Base-by-base conservation (phyloP, 2,113 vertebrate genomes). In the Nannospalax galili region DNA sequence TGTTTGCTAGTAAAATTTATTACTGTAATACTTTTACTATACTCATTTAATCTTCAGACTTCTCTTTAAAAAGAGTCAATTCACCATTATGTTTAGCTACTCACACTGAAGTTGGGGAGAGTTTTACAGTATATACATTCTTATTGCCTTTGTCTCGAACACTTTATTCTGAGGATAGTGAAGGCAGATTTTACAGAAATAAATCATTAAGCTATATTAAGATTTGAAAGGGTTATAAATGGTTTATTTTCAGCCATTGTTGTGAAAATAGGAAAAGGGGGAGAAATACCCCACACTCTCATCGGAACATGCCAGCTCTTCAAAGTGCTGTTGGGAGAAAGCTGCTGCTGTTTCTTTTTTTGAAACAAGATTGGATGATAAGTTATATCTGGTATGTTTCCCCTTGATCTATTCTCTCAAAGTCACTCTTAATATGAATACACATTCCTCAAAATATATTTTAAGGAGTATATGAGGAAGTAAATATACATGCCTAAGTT, bases 1-100 rank as follows among this genome's bases (percentile, higher is more conserved):
- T 97, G 97, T 96, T 97, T 98, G 97, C 95, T 96, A 96, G 96
- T 97, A 97, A 97, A 97, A 97, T 96, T 97, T 96, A 97, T 96
- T 95, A 95, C 97, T 15, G 2, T 95, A 97, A 97, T 96, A 93
- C 93, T 96, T 96, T 96, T 97, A 96, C 93, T 88, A 96, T 93
- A 97, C 86, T 95, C 94, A 52, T 95, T 96, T 96, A 92, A 96
- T 95, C 92, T 84, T 96, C 69, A 96, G 86, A 93, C 0, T 58
- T 84, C 85, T 96, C 74, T 96, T 96, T 92, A 52, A 48, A 90
- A 97, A 96, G 94, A 90, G 91, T 94, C 95, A 95, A 74, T 96
- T 95, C 88, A 70, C 95, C 90, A 88, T 95, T 93, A 96, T 93
- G 74, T 93, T 72, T 97, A 95, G 93, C 94, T 86, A 40, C 80